phyloP scores from a whole-genome alignment of 2,888 invertebrate genomes.

The Uloborus plumipes region DNA sequence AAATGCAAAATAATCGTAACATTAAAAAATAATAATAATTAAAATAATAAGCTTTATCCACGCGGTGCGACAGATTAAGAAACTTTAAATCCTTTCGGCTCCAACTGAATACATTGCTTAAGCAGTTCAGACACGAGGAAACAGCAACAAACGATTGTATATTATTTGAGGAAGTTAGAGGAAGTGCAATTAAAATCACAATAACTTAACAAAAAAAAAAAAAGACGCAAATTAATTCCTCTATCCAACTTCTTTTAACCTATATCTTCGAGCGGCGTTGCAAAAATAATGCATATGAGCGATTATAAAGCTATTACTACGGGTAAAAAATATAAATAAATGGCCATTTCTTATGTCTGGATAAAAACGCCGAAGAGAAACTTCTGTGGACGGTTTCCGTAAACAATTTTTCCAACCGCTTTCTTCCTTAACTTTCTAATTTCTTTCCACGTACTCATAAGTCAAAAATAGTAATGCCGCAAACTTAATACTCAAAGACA shows the following conservation, averaged over 20 bases:
- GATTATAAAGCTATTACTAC: conserved; percentile 2
- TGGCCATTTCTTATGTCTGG: not conserved
- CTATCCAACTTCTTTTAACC: conserved; percentile 4
- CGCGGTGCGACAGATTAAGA: too few species aligned
- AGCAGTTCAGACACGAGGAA: not conserved
- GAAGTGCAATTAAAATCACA: conserved; percentile 10
- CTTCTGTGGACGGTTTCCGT: conserved; percentile 1
- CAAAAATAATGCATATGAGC: conserved; percentile 6
- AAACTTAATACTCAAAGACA: not conserved
- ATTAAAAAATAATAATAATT: too few species aligned
- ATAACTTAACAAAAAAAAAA: conserved; percentile 4
- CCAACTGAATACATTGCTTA: too few species aligned
- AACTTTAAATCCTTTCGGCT: too few species aligned
- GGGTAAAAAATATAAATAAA: too few species aligned
- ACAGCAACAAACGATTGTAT: not conserved
- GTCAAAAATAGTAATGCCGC: conserved; percentile 5
- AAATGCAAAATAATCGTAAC: too few species aligned
- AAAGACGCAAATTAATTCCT: not conserved
- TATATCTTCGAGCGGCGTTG: not conserved
- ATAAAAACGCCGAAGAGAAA: conserved; percentile 6
- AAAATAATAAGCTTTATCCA: too few species aligned
- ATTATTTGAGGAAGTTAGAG: conserved; percentile 2
- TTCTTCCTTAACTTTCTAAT: too few species aligned
- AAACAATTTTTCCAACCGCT: not conserved
- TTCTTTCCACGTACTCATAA: not conserved